Conservation (phyloP, 1,140 invertebrate species). For the Drosophila pandora region DNA sequence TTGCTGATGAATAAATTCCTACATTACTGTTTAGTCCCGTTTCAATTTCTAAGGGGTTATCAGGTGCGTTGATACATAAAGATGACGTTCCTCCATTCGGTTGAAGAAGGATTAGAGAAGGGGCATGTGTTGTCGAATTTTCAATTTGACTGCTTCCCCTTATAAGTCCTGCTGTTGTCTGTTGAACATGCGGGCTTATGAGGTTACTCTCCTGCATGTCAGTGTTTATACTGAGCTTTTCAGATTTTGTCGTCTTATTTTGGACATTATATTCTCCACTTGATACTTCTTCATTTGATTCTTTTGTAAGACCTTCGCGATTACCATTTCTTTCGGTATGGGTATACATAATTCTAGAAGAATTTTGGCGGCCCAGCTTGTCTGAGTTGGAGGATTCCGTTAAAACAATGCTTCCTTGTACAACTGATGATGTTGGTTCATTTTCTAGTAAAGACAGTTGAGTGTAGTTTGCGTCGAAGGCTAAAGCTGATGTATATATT, state of each 20-base stretch:
- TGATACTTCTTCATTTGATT: slow-evolving; percentile 10
- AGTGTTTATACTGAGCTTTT: slow-evolving; percentile 2
- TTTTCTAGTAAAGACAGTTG: slow-evolving; percentile 66
- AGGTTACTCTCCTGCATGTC: slow-evolving; percentile 14
- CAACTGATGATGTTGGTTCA: slow-evolving; percentile 13
- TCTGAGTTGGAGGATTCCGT: slow-evolving; percentile 21
- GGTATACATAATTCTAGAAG: slow-evolving; percentile 3
- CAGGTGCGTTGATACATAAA: slow-evolving; percentile 81
- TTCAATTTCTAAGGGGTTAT: slow-evolving; percentile 69
- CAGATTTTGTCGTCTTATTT: slow-evolving; percentile 20
- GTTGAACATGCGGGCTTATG: slow-evolving; percentile 21
- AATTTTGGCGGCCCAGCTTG: slow-evolving; percentile 6
- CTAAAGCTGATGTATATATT: slow-evolving; percentile 48
- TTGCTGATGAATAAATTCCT: slow-evolving; percentile 84
- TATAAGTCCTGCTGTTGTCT: slow-evolving; percentile 22
- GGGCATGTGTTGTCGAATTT: slow-evolving; percentile 36
- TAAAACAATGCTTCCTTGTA: slow-evolving; percentile 11
- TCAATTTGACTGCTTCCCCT: slow-evolving; percentile 17
- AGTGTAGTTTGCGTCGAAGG: slow-evolving; percentile 68
- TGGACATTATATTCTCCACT: not conserved
- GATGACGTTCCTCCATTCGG: slow-evolving; percentile 24
- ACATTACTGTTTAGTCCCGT: slow-evolving; percentile 84
- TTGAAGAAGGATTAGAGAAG: slow-evolving; percentile 63
- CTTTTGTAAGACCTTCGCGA: slow-evolving; percentile 23
- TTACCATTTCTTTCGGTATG: slow-evolving; percentile 12